phyloP scores from a whole-genome alignment of 2,113 vertebrate genomes.

The Papio anubis region DNA sequence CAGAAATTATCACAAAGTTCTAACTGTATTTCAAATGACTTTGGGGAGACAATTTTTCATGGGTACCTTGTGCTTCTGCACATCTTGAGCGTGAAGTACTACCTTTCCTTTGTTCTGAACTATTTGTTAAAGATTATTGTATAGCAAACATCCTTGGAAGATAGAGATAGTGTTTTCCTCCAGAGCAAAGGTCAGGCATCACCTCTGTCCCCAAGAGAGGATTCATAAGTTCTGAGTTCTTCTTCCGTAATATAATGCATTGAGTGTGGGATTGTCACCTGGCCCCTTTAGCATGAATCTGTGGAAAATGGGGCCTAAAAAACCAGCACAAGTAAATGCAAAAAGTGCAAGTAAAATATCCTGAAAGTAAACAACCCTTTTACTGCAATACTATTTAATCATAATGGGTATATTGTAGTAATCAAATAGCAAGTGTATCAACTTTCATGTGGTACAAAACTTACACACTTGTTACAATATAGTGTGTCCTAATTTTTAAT shows the following conservation, averaged over 20 bases:
- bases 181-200: not conserved
- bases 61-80: not conserved
- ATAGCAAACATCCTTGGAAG: not conserved
- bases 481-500: constrained; percentile 45
- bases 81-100: not conserved
- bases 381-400: constrained; percentile 60
- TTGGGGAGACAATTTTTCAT: not conserved
- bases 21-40: not conserved
- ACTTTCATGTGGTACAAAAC: constrained; percentile 71
- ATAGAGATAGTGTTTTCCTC: not conserved
- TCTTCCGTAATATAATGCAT: not conserved
- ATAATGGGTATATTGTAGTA: constrained; percentile 48
- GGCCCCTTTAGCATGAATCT: not conserved
- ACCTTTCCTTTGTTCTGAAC: not conserved
- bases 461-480: constrained; percentile 47
- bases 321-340: not conserved
- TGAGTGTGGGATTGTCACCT: not conserved
- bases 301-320: not conserved
- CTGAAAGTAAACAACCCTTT: constrained; percentile 62
- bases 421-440: constrained; percentile 63
- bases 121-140: not conserved
- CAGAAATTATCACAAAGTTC: not conserved
- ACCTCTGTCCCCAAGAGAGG: not conserved
- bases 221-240: not conserved
- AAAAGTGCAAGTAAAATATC: not conserved